Conservation (phyloP, 2,113 vertebrate genomes). For the Andinoacara biseriatus region DNA sequence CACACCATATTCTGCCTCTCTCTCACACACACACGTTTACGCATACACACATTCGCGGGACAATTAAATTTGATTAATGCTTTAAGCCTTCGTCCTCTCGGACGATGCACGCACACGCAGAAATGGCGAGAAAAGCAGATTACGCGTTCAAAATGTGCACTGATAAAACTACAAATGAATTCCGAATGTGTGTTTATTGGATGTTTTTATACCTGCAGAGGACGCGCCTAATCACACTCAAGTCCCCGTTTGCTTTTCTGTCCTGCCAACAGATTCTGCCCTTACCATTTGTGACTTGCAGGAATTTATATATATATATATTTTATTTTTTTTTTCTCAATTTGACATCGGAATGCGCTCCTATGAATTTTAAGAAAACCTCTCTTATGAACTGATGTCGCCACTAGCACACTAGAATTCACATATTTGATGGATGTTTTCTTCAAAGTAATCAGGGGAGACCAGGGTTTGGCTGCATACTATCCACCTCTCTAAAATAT, state of each 20-base stretch:
- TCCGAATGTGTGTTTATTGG: background rate
- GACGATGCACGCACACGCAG: background rate
- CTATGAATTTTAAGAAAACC: background rate
- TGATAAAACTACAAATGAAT: conserved; percentile 41
- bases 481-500: background rate
- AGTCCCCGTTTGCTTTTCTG: conserved; percentile 22
- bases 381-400: background rate
- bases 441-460: conserved; percentile 31
- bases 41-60: conserved; percentile 39
- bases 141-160: background rate
- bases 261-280: conserved; percentile 32
- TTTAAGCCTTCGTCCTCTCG: conserved; percentile 38
- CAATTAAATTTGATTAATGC: conserved; percentile 72
- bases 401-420: background rate
- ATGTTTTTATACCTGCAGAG: conserved; percentile 73
- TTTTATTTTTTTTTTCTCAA: background rate
- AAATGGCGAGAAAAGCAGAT: conserved; percentile 10
- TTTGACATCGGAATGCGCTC: background rate
- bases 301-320: background rate
- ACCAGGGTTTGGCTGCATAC: conserved; percentile 16
- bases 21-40: background rate
- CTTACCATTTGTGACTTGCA: background rate
- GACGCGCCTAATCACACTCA: conserved; percentile 68
- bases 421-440: conserved; percentile 5
- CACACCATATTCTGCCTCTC: background rate